Evolutionary conservation across 2,113 vertebrate species (phyloP).

Genomic region (Trogon melanurus): DNA sequence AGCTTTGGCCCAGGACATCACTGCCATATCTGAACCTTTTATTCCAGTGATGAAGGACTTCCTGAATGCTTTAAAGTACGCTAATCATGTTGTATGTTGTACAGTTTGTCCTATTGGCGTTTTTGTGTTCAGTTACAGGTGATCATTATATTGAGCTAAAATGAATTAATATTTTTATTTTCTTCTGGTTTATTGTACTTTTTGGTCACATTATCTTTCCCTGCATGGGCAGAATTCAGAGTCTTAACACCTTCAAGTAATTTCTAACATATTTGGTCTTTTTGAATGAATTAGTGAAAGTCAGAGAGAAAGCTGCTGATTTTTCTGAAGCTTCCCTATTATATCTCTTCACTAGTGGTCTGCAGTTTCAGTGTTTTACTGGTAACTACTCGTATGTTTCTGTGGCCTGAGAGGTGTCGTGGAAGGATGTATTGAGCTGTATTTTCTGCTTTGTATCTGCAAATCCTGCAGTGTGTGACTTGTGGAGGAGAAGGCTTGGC

Average conservation of each 20-base stretch:
- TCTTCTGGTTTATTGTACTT: neutral
- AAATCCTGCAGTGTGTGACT: rapidly evolving
- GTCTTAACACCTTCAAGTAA: neutral
- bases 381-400: neutral
- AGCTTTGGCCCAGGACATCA: neutral
- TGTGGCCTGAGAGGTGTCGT: neutral
- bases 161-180: neutral
- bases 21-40: neutral
- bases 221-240: neutral
- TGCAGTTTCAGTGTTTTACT: neutral
- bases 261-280: neutral
- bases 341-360: neutral
- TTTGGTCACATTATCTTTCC: neutral
- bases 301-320: neutral
- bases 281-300: neutral
- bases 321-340: neutral
- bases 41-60: neutral
- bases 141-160: neutral
- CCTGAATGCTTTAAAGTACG: neutral
- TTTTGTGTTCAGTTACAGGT: neutral
- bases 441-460: neutral
- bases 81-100: neutral
- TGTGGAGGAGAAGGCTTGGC: neutral
- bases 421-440: neutral
- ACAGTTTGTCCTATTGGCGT: neutral